Percentiles rank a stretch among this genome's conserved stretches.
phyloP scores from a whole-genome alignment of 2,113 vertebrate genomes.

The Prionailurus viverrinus region DNA sequence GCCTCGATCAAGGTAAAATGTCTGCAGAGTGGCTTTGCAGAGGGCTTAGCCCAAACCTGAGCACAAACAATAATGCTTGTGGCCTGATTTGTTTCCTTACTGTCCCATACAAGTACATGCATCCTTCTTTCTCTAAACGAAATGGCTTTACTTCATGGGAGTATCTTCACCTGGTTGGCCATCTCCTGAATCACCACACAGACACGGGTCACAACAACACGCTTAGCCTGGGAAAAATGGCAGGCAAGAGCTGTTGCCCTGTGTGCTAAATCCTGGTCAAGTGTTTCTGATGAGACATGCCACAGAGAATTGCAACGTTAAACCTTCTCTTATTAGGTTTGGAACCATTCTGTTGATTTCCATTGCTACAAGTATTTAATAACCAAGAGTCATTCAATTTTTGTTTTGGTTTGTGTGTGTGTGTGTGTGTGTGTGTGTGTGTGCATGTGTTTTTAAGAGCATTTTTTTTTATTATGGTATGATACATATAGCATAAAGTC shows the following conservation, averaged over 20 bases:
- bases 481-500: not conserved
- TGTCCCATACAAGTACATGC: not conserved
- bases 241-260: not conserved
- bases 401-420: not conserved
- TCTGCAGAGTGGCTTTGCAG: accelerated
- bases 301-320: not conserved
- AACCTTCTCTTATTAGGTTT: not conserved
- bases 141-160: not conserved
- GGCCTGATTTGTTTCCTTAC: too few relatives aligned
- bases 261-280: not conserved
- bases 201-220: not conserved
- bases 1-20: not conserved
- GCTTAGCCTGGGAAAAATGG: not conserved
- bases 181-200: too few relatives aligned
- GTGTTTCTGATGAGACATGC: accelerated
- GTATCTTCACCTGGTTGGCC: not conserved
- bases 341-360: not conserved
- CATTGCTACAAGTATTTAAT: not conserved
- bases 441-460: not conserved
- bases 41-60: not conserved
- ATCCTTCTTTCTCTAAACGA: not conserved
- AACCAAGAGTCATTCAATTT: not conserved
- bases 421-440: not conserved
- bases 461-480: too few relatives aligned
- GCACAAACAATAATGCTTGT: not conserved